phyloP scores from a whole-genome alignment of 1,140 invertebrate species.

The Ganaspis sp. region DNA sequence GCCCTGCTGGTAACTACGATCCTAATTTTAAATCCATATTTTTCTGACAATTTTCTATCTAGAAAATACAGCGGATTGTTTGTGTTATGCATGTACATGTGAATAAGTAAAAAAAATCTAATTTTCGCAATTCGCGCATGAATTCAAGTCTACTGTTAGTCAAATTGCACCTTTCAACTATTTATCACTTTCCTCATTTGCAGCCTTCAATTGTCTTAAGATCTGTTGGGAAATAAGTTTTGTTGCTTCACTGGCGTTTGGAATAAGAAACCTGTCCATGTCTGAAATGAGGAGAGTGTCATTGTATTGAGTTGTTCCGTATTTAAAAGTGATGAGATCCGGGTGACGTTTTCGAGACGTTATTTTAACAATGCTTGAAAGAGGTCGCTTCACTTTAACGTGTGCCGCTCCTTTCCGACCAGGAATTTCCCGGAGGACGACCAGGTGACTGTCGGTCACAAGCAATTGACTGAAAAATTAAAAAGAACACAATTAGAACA shows the following conservation, averaged over 20 bases:
- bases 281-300: slow-evolving; percentile 86
- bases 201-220: slow-evolving; percentile 74
- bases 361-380: slow-evolving; percentile 95
- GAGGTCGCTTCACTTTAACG: slow-evolving; percentile 88
- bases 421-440: slow-evolving; percentile 89
- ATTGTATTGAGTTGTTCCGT: slow-evolving; percentile 84
- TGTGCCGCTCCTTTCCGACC: slow-evolving; percentile 86
- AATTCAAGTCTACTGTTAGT: background rate
- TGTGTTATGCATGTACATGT: slow-evolving; percentile 29
- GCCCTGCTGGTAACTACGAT: background rate
- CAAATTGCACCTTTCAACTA: background rate
- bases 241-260: slow-evolving; percentile 92
- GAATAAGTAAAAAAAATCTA: slow-evolving; percentile 39
- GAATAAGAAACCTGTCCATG: slow-evolving; percentile 94
- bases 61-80: background rate
- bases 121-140: background rate
- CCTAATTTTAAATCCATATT: background rate
- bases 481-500: background rate
- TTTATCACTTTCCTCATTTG: slow-evolving; percentile 18
- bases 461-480: slow-evolving; percentile 83
- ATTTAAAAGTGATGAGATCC: slow-evolving; percentile 97
- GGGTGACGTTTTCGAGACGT: slow-evolving; percentile 95
- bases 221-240: slow-evolving; percentile 87
- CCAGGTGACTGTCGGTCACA: slow-evolving; percentile 91
- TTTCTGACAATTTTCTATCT: background rate